These are phyloP conservation scores for Cataglyphis altisquamis DNA, from an alignment of 2,888 invertebrate species.

Conservation along the genomic window DNA sequence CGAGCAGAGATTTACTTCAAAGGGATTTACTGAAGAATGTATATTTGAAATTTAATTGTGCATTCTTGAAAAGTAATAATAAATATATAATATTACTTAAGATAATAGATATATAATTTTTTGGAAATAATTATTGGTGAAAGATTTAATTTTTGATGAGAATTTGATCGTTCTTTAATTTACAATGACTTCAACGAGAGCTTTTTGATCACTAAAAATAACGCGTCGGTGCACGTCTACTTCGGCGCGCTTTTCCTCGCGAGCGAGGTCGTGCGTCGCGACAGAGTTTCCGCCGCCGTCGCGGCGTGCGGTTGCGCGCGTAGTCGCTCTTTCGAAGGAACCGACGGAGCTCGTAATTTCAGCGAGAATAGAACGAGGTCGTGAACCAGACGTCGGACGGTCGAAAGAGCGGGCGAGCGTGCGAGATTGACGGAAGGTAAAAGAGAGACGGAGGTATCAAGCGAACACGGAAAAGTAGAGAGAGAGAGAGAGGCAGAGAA, in stretches of 20 bases:
- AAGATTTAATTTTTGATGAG: background rate
- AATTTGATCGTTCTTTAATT: background rate
- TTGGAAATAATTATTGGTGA: background rate
- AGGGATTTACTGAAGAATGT: background rate
- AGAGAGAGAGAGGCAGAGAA: slow-evolving; percentile 26
- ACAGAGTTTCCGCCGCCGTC: slow-evolving; percentile 44
- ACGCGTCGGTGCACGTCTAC: background rate
- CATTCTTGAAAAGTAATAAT: background rate
- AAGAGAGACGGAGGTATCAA: slow-evolving; percentile 21
- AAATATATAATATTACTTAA: background rate
- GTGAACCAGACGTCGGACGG: slow-evolving; percentile 78
- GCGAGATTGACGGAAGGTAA: slow-evolving; percentile 16
- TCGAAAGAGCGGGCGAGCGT: slow-evolving; percentile 44
- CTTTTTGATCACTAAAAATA: slow-evolving; percentile 19
- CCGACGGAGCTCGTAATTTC: slow-evolving; percentile 76
- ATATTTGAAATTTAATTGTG: slow-evolving; percentile 13
- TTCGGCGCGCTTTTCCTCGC: slow-evolving; percentile 18
- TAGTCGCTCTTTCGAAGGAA: slow-evolving; percentile 61
- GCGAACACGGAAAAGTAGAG: slow-evolving; percentile 11
- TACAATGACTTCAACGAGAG: background rate
- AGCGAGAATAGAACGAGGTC: slow-evolving; percentile 80
- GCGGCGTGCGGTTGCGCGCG: slow-evolving; percentile 56
- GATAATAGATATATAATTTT: background rate
- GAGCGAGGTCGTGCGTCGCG: slow-evolving; percentile 33
- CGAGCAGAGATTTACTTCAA: background rate